A percentile compares a stretch with the other conserved stretches of the same genome.
Evolutionary conservation across 2,888 invertebrate genomes (phyloP).

Genomic region (Drosophila ezoana): DNA sequence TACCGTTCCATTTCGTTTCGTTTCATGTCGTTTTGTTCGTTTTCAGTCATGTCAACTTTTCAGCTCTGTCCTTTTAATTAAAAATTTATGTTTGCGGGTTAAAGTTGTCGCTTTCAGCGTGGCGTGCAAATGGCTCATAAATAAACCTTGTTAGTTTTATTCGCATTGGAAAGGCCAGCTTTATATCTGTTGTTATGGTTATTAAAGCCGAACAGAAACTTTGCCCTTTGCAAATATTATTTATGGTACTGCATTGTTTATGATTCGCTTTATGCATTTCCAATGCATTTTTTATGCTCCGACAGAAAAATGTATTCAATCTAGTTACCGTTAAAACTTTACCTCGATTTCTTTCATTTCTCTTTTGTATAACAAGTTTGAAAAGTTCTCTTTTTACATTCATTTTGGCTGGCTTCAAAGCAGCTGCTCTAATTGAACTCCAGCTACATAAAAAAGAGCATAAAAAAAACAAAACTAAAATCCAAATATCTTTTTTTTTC

Average conservation of each 20-base stretch:
- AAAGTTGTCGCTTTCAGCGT: slow-evolving; percentile 46
- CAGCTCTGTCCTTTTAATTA: slow-evolving; percentile 48
- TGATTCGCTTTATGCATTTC: slow-evolving; percentile 33
- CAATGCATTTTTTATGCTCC: slow-evolving; percentile 8
- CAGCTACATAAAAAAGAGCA: neutral
- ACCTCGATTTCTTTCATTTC: neutral
- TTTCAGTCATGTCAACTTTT: slow-evolving; percentile 38
- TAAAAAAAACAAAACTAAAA: neutral
- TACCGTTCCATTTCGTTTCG: slow-evolving; percentile 9
- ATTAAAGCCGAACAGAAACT: slow-evolving; percentile 1
- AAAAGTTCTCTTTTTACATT: slow-evolving; percentile 2
- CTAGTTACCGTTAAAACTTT: neutral
- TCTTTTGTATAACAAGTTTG: neutral
- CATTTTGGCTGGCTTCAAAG: neutral
- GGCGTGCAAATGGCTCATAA: slow-evolving; percentile 62
- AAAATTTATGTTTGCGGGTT: slow-evolving; percentile 48
- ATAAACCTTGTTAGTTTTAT: slow-evolving; percentile 48
- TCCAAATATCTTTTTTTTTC: slow-evolving; percentile 19
- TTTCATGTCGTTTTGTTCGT: slow-evolving; percentile 12
- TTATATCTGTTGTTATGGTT: slow-evolving; percentile 22
- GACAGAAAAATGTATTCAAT: neutral
- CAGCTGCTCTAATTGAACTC: slow-evolving; percentile 25
- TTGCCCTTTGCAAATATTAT: slow-evolving; percentile 34
- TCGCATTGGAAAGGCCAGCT: slow-evolving; percentile 8
- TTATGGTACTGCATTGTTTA: slow-evolving; percentile 37